Evolutionary conservation across 2,888 invertebrate species (phyloP), one percentile per base, ranked within the genome.

Genomic region (Mystacides longicornis): DNA sequence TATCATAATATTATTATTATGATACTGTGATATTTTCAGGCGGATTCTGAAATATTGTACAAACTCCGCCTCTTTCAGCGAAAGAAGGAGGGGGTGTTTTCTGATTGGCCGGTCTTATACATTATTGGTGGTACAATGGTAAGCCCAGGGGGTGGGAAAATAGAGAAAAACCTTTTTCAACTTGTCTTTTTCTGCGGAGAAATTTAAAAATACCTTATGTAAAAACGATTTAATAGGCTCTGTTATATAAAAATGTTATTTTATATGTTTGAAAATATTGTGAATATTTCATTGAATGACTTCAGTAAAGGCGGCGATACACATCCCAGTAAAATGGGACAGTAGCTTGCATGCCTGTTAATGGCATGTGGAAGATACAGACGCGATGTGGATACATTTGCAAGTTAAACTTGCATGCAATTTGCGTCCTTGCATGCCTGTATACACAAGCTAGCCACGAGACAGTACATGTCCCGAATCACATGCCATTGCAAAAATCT

Each of bases 161-260:
- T 19, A 45, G 20, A 45, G 20, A 47, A 49, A 51, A 54, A 59
- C 54, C 59, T 47, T 59, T 59, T 57, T 59, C 52, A 49, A 23
- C 47, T n/a, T 22, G 52, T 49, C 43, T 52, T 57, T 59, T 54
- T n/a, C 52, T 42, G 49, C 52, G 33, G 23, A 23, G 56, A 49
- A 49, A 57, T 55, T 48, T 48, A 37, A 23, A 22, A 48, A 33
- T 48, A 55, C 51, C 48, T 48, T 47, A 37, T 3, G 37, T 37
- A 37, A n/a, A n/a, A n/a, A n/a, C n/a, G 27, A 27, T 11, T 27
- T 7, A 7, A 27, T 11, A 27, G 11, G 27, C 27, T 27, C 27
- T 27, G 27, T n/a, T n/a, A n/a, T n/a, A n/a, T n/a, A 27, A 27
- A 27, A 27, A 7, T 27, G 11, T 27, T 7, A 27, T 27, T 27